These are phyloP conservation scores for Macrotis lagotis DNA, from an alignment of 2,113 vertebrate species.

Conservation along the genomic window DNA sequence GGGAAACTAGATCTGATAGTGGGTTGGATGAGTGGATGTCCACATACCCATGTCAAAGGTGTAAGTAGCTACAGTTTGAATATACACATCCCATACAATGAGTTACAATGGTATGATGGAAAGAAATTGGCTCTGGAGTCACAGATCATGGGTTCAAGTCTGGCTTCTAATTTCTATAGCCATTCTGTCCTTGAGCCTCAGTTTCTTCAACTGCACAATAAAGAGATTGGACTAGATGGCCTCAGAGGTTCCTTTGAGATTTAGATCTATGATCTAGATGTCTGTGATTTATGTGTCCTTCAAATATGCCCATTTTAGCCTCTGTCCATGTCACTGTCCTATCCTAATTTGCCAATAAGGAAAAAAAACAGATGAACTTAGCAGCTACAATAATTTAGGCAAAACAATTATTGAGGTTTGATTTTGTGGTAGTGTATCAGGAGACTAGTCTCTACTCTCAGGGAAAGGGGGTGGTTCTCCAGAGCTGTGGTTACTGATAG, in stretches of 20 bases:
- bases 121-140: not conserved
- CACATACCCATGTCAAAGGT: not conserved
- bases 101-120: not conserved
- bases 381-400: not conserved
- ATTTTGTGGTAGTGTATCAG: not conserved
- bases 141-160: not conserved
- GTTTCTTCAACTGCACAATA: not conserved
- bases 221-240: not conserved
- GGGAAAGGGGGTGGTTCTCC: not conserved
- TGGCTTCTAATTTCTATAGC: not conserved
- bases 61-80: not conserved
- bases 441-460: not conserved
- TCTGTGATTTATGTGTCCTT: not conserved
- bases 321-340: not conserved
- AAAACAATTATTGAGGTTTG: not conserved
- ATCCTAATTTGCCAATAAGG: not conserved
- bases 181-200: not conserved
- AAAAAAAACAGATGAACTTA: not conserved
- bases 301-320: not conserved
- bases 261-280: not conserved
- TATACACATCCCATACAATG: not conserved
- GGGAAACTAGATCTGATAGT: not conserved
- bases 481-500: not conserved
- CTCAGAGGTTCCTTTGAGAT: not conserved
- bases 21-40: not conserved